phyloP scores from a whole-genome alignment of 2,888 invertebrate species.

The Athripsodes cinereus region DNA sequence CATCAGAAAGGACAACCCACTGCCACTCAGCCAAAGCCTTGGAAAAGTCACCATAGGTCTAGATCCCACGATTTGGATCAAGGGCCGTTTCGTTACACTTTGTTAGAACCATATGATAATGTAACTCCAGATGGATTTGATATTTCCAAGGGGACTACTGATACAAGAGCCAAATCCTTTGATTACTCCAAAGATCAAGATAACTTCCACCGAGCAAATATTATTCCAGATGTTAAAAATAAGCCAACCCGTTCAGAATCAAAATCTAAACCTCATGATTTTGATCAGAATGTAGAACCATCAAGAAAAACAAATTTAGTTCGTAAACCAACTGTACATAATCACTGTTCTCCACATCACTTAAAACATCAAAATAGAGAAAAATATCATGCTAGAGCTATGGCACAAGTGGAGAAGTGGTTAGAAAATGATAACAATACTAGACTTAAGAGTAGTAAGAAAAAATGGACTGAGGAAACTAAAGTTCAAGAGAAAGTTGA shows the following conservation, averaged over 20 bases:
- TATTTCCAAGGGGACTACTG: slow-evolving; percentile 10
- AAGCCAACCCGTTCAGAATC: slow-evolving; percentile 23
- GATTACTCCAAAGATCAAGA: slow-evolving; percentile 24
- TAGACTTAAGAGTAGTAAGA: slow-evolving; percentile 23
- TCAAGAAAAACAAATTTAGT: slow-evolving; percentile 22
- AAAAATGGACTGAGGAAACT: slow-evolving; percentile 22
- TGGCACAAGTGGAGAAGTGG: slow-evolving; percentile 49
- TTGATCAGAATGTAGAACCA: slow-evolving; percentile 23
- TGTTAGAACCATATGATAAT: slow-evolving; percentile 25
- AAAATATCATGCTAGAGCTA: slow-evolving; percentile 45
- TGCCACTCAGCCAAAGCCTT: slow-evolving; percentile 27
- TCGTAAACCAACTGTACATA: slow-evolving; percentile 19
- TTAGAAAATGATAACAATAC: slow-evolving; percentile 38
- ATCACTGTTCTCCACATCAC: slow-evolving; percentile 40
- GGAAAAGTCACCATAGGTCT: slow-evolving; percentile 33
- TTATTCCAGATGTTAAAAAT: slow-evolving; percentile 21
- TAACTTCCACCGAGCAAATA: slow-evolving; percentile 20
- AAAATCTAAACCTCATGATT: slow-evolving; percentile 24
- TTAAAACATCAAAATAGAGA: slow-evolving; percentile 54
- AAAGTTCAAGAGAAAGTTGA: slow-evolving; percentile 25
- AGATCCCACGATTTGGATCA: slow-evolving; percentile 40
- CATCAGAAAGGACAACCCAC: slow-evolving; percentile 41
- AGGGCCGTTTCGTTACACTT: slow-evolving; percentile 29
- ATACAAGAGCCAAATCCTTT: slow-evolving; percentile 22
- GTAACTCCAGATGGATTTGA: slow-evolving; percentile 15